Conservation (phyloP, 2,797 vertebrate species). For the Pantherophis alleghaniensis region DNA sequence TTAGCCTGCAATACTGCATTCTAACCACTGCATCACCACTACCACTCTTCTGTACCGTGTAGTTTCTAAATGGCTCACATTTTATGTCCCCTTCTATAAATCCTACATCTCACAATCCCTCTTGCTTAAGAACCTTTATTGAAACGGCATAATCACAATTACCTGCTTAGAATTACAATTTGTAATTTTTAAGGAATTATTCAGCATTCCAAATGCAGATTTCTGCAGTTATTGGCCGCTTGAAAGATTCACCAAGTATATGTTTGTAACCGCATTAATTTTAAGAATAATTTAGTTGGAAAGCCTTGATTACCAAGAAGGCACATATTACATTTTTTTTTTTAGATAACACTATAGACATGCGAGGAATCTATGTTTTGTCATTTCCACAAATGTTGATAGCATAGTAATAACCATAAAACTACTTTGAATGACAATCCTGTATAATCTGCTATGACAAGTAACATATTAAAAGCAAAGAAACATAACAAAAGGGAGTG, state of each 20-base stretch:
- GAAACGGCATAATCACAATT: background rate
- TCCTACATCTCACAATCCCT: background rate
- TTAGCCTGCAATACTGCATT: background rate
- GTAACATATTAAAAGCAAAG: background rate
- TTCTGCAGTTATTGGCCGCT: slow-evolving; percentile 17
- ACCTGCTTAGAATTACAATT: slow-evolving; percentile 9
- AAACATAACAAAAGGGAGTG: background rate
- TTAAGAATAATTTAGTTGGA: slow-evolving; percentile 31
- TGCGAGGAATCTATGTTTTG: background rate
- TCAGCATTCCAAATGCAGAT: slow-evolving; percentile 9
- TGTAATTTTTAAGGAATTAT: slow-evolving; percentile 5
- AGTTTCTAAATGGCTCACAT: background rate
- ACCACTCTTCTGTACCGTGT: background rate
- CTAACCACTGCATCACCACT: background rate
- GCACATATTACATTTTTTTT: background rate
- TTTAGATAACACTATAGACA: background rate
- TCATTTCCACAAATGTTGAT: background rate
- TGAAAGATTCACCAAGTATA: slow-evolving; percentile 23
- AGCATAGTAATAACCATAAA: background rate
- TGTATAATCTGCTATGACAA: background rate
- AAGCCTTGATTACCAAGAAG: slow-evolving; percentile 8
- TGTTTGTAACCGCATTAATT: background rate
- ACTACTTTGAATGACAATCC: background rate
- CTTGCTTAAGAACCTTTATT: background rate
- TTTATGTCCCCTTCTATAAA: background rate